These are phyloP conservation scores for Rhagonycha fulva DNA, from an alignment of 2,888 invertebrate genomes.

Conservation along the genomic window DNA sequence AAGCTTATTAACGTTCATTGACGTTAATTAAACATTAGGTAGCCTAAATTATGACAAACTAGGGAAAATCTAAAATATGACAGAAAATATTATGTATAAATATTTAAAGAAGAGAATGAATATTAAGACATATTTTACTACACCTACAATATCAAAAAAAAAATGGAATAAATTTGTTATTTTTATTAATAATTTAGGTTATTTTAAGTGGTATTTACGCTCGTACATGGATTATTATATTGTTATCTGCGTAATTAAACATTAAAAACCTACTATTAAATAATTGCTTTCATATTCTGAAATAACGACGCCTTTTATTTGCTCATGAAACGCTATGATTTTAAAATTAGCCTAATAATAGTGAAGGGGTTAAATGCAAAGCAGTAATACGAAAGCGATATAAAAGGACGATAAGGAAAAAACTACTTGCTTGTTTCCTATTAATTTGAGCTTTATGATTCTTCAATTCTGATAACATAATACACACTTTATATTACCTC, in stretches of 20 bases:
- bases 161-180: not conserved
- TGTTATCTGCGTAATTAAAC: conserved; percentile 17
- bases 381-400: conserved; percentile 34
- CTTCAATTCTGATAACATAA: conserved; percentile 39
- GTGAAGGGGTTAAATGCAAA: conserved; percentile 35
- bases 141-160: too few relatives aligned
- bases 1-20: too few relatives aligned
- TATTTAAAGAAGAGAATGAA: not conserved
- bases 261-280: conserved; percentile 18
- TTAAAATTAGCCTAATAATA: conserved; percentile 42
- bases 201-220: not conserved
- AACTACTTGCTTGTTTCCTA: conserved; percentile 37
- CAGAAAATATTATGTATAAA: not conserved
- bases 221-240: not conserved
- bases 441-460: conserved; percentile 42
- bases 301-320: conserved; percentile 30
- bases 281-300: conserved; percentile 24
- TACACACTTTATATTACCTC: conserved; percentile 30
- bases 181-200: not conserved
- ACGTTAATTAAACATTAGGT: too few relatives aligned
- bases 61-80: not conserved
- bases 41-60: not conserved
- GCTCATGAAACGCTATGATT: conserved; percentile 36
- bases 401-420: conserved; percentile 41
- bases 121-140: not conserved